Base-by-base conservation (phyloP, 2,888 invertebrate species). In the Gasteruption jaculator region DNA sequence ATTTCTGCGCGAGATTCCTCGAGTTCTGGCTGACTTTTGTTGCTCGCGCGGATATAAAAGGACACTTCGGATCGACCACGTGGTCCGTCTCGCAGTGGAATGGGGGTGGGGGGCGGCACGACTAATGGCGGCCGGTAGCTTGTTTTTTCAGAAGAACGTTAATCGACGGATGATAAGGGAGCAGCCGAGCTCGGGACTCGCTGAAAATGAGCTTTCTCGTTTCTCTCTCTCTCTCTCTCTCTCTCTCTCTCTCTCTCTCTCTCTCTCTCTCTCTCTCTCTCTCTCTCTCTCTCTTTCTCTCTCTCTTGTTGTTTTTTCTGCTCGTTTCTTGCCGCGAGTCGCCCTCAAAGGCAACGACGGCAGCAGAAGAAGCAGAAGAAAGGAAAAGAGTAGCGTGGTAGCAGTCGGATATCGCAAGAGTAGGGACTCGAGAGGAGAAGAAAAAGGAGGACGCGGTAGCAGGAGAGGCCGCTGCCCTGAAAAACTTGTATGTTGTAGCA, bases 391-490 rank as follows among this genome's bases (percentile, higher is more conserved):
- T 16, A 16, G 25, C 30, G 33, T 34, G 16, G 15, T 16, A 30
- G 36, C 25, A 5, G 21, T 30, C 6, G 20, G 40, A 30, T 30
- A 18, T 12, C 8, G 29, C 12, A 18, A 27, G 31, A 42, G 40
- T 41, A 22, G 26, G 25, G 26, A 39, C 26, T 27, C 11, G 41
- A 15, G 31, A 30, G 29, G 34, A 24, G 43, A 46, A 46, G 38
- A 41, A 35, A 42, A 27, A 31, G 30, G 34, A 44, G 33, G 35
- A 35, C 30, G 27, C 38, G 36, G 22, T 16, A 21, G 14, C 25
- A 40, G 32, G 41, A 27, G 45, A 50, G 52, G 49, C 45, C 46
- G 52, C 41, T 50, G 48, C 49, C 49, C 53, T 56, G 60, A 60
- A 59, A 60, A 59, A 58, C 60, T 59, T 54, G 60, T 57, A n/a